Percentiles rank a stretch among this genome's conserved stretches.
Conservation (phyloP, 2,113 vertebrate genomes). For the Rhodinocichla rosea region DNA sequence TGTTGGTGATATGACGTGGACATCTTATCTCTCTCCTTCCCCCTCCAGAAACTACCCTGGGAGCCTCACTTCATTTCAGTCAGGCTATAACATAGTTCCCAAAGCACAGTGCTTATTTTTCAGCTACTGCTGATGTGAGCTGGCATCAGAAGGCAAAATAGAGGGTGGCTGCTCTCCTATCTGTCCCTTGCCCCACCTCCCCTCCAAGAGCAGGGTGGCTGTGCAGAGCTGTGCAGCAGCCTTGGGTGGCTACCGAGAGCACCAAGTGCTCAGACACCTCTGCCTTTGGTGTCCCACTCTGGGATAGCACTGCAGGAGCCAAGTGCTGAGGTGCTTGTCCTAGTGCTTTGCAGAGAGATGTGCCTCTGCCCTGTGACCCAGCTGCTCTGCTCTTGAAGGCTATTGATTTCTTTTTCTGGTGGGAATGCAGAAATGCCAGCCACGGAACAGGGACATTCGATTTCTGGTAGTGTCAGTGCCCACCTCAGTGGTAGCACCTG, state of each 20-base stretch:
- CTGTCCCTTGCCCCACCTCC: neutral
- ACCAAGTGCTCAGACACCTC: neutral
- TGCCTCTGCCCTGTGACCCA: neutral
- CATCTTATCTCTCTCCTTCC: neutral
- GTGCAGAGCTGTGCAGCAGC: neutral
- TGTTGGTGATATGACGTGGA: neutral
- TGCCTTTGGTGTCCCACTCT: neutral
- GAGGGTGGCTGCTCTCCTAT: fast-evolving
- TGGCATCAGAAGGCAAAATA: neutral
- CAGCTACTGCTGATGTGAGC: neutral
- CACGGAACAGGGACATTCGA: neutral
- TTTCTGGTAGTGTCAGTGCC: neutral
- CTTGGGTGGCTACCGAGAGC: neutral
- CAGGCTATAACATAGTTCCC: neutral
- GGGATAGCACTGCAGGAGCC: neutral
- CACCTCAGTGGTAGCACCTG: neutral
- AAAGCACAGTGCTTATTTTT: neutral
- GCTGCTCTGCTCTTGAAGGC: neutral
- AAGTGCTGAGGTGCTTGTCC: neutral
- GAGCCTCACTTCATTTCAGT: neutral
- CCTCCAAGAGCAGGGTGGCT: neutral
- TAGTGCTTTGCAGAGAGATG: neutral
- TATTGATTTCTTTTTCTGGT: neutral
- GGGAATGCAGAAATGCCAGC: neutral
- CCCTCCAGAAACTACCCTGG: neutral